Conservation (phyloP, 2,888 invertebrate genomes). For the Cephus pulcher region DNA sequence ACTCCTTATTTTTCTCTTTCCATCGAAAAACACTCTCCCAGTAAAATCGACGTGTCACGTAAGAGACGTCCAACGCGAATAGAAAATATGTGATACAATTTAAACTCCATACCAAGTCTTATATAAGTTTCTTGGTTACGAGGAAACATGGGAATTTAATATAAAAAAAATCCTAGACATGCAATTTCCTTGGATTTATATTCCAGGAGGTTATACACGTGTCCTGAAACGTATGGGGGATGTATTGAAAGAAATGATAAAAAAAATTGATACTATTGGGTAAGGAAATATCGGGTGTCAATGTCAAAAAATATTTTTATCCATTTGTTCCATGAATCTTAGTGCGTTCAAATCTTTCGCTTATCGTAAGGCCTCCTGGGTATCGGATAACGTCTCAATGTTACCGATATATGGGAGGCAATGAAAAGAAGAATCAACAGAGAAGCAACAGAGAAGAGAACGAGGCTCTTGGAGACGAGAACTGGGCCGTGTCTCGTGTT, state of each 20-base stretch:
- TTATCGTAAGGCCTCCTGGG: conserved; percentile 6
- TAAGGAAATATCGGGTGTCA: background rate
- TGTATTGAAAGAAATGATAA: background rate
- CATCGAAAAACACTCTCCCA: conserved; percentile 1
- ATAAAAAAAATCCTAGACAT: background rate
- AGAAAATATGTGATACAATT: background rate
- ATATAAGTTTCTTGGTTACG: background rate
- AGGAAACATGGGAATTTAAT: background rate
- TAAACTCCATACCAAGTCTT: background rate
- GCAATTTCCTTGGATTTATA: background rate
- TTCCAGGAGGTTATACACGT: background rate
- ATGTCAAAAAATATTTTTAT: background rate
- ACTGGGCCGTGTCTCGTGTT: conserved; percentile 49
- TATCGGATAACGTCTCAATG: conserved; percentile 23
- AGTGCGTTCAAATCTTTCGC: background rate
- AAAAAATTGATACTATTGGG: background rate
- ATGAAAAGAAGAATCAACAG: conserved; percentile 4
- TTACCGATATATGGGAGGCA: conserved; percentile 16
- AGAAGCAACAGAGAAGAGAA: conserved; percentile 3
- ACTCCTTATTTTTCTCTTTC: background rate
- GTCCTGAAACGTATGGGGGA: background rate
- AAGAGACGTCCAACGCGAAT: background rate
- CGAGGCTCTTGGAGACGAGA: conserved; percentile 25
- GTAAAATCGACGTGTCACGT: background rate
- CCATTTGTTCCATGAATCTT: background rate